Evolutionary conservation across 2,113 vertebrate species (phyloP), one percentile per base, ranked within the genome.

Genomic region (Heloderma charlesbogerti): DNA sequence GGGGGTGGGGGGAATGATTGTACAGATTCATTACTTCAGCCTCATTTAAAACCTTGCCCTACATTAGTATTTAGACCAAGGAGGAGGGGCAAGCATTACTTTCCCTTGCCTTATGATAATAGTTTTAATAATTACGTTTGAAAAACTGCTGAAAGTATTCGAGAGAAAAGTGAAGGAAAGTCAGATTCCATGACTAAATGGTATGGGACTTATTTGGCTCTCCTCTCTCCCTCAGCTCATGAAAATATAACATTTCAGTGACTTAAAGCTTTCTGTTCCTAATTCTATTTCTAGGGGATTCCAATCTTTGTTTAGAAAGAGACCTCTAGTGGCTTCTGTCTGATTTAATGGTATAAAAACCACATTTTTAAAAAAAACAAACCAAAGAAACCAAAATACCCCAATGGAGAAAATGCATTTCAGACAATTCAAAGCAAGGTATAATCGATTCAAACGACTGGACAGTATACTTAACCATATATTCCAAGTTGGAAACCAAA

Each of bases 31-130:
- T 95, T 96, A 96, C 93, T 95, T 90, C 90, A 95, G 92, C 92
- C 94, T 95, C 95, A 95, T 95, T 94, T 95, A 95, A 95, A 96
- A 96, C 88, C 93, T 95, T 95, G 95, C 93, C 95, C 94, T 95
- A 95, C 95, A 96, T 96, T 82, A 96, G 95, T 96, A 96, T 95
- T 96, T 95, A 95, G 94, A 92, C 92, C 95, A 92, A 51, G 48
- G 48, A 0, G 92, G 92, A 94, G 88, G 86, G 91, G 40, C 2
- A 91, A 92, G 89, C 0, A 63, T 67, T 94, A 94, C 95, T 94
- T 93, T 93, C 78, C 94, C 92, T 94, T 96, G 94, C 93, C 94
- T 93, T 94, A 92, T 94, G 95, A 86, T 94, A 95, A 95, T 92
- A 94, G 92, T 95, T 93, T 95, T 94, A 94, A 95, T 96, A 93